Evolutionary conservation across 2,113 vertebrate genomes (phyloP), one percentile per base, ranked within the genome.

Genomic region (Otus sunia): DNA sequence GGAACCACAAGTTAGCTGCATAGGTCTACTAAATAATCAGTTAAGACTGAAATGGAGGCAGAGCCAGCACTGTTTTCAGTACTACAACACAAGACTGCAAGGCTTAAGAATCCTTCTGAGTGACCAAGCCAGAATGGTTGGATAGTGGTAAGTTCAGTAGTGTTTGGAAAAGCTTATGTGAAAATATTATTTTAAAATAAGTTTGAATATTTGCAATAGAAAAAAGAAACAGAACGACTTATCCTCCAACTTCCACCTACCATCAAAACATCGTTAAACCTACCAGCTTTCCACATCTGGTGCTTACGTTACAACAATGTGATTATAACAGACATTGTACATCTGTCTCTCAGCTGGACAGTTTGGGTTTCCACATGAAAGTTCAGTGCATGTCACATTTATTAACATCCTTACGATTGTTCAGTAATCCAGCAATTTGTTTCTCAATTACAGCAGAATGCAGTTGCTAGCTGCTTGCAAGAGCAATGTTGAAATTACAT

Each of bases 401-500:
- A 84, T 77, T 52, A 94, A 95, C 1, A 68, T 88, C 90, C 60
- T 90, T 71, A 58, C 5, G 96, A 97, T 80, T 96, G 95, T 96
- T 97, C 94, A 88, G 27, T 56, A 93, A 72, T 97, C 87, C 92
- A 95, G 97, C 97, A 97, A 49, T 94, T 93, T 88, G 79, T 90
- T 96, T 94, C 83, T 93, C 69, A 94, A 93, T 26, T 41, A 97
- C 89, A 79, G 56, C 91, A 92, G 75, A 76, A 90, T 19, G 91
- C 83, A 95, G 89, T 43, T 75, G 68, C 83, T 94, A 96, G 74
- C 96, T 96, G 89, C 95, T 96, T 95, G 96, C 86, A 92, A 95
- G 76, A 58, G 90, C 56, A 92, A 84, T 74, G 94, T 59, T 18
- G 14, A 96, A 96, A 88, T 97, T 98, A 98, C 96, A 98, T 98